phyloP scores from a whole-genome alignment of 2,113 vertebrate species.

The Atherinomorus stipes region DNA sequence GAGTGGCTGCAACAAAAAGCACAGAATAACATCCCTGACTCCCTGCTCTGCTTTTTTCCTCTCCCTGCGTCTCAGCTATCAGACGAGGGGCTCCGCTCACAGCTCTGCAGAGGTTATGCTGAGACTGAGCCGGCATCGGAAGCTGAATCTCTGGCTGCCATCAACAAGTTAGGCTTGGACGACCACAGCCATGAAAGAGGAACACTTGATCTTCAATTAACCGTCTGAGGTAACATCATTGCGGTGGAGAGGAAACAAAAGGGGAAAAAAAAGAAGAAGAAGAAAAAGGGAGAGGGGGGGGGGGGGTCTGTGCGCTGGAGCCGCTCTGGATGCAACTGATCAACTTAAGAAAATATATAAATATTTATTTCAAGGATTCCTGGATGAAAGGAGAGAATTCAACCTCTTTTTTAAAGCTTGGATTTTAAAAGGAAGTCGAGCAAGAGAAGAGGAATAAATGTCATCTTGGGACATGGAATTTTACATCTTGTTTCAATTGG shows the following conservation, averaged over 20 bases:
- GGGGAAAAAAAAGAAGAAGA: conserved; percentile 68
- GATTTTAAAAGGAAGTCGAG: conserved; percentile 69
- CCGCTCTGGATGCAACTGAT: conserved; percentile 79
- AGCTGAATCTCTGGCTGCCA: conserved; percentile 92
- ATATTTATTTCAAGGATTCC: conserved; percentile 71
- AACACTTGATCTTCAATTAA: conserved; percentile 87
- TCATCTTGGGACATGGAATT: conserved; percentile 84
- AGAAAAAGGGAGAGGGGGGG: conserved; percentile 45
- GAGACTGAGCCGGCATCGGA: conserved; percentile 86
- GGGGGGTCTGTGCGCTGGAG: conserved; percentile 73
- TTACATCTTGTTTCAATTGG: conserved; percentile 81
- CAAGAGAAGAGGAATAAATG: conserved; percentile 59
- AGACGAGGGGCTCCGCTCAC: conserved; percentile 93
- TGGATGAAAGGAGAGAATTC: conserved; percentile 54
- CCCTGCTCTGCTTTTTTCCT: conserved; percentile 78
- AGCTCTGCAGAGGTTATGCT: conserved; percentile 85
- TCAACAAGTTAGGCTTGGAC: conserved; percentile 96
- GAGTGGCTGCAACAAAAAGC: conserved; percentile 98
- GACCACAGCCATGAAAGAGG: conserved; percentile 82
- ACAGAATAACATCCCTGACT: conserved; percentile 85
- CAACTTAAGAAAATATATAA: conserved; percentile 74
- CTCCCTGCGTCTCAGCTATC: conserved; percentile 89
- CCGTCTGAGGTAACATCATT: conserved; percentile 83
- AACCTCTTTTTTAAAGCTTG: conserved; percentile 52
- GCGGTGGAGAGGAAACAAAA: conserved; percentile 73